These are phyloP conservation scores for Anomalospiza imberbis DNA, from an alignment of 2,797 vertebrate species.

Conservation along the genomic window DNA sequence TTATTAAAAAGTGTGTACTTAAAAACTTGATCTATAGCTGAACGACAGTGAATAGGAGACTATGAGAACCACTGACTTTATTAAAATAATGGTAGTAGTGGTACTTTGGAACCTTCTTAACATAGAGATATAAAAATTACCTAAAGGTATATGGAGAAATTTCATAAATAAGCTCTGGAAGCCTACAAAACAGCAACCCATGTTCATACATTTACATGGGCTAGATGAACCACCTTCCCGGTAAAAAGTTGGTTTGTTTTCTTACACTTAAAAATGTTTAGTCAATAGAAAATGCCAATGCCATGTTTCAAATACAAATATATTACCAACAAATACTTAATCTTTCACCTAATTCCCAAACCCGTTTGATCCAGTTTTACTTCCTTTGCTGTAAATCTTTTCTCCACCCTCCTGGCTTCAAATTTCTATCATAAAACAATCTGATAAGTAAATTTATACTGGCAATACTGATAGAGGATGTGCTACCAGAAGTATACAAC, in stretches of 20 bases:
- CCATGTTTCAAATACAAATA: constrained; percentile 40
- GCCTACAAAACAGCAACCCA: background rate
- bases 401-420: fast-evolving
- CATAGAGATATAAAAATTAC: background rate
- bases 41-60: background rate
- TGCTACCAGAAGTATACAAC: background rate
- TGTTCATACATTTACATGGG: background rate
- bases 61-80: background rate
- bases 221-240: background rate
- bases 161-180: background rate
- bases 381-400: background rate
- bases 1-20: background rate
- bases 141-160: background rate
- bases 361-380: background rate
- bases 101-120: background rate
- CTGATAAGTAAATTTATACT: background rate
- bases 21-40: background rate
- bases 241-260: background rate
- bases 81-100: background rate
- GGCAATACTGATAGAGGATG: background rate
- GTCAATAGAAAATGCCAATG: constrained; percentile 2
- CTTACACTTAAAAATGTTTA: background rate
- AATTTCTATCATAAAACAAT: background rate
- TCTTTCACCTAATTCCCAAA: background rate
- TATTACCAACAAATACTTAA: background rate